phyloP scores from a whole-genome alignment of 1,140 invertebrate species.

The Platorchestia sp. region DNA sequence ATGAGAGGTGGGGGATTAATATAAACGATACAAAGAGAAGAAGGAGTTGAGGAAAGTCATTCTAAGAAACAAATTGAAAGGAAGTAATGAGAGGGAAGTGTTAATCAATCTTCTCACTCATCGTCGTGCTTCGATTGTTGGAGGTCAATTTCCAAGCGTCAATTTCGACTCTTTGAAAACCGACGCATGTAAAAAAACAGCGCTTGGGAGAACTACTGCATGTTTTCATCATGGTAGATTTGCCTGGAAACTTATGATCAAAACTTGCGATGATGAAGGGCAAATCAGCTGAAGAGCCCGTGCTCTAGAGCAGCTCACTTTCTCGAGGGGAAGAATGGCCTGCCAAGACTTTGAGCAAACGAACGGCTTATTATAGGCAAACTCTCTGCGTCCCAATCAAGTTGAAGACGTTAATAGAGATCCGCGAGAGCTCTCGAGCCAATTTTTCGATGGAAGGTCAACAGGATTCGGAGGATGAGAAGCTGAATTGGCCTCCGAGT shows the following conservation, averaged over 20 bases:
- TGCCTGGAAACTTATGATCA: not conserved
- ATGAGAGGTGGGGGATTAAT: not conserved
- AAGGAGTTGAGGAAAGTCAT: not conserved
- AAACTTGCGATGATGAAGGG: not conserved
- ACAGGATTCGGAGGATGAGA: not conserved
- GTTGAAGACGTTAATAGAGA: slow-evolving; percentile 53
- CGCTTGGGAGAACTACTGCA: not conserved
- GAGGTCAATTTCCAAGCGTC: not conserved
- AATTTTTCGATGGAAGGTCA: slow-evolving; percentile 46
- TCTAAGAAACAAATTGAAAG: not conserved
- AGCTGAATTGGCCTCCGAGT: not conserved
- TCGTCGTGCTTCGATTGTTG: not conserved
- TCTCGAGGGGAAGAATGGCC: not conserved
- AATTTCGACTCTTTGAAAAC: not conserved
- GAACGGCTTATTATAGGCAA: slow-evolving; percentile 3
- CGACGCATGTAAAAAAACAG: not conserved
- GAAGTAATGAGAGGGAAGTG: not conserved
- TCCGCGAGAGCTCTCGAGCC: not conserved
- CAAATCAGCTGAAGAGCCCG: not conserved
- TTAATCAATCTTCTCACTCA: not conserved
- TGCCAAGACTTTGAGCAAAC: slow-evolving; percentile 3
- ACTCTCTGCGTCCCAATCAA: slow-evolving; percentile 31
- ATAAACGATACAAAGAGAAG: not conserved
- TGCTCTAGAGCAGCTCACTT: not conserved
- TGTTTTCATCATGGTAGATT: not conserved